phyloP scores from a whole-genome alignment of 2,888 invertebrate genomes.

The Dioctria linearis region DNA sequence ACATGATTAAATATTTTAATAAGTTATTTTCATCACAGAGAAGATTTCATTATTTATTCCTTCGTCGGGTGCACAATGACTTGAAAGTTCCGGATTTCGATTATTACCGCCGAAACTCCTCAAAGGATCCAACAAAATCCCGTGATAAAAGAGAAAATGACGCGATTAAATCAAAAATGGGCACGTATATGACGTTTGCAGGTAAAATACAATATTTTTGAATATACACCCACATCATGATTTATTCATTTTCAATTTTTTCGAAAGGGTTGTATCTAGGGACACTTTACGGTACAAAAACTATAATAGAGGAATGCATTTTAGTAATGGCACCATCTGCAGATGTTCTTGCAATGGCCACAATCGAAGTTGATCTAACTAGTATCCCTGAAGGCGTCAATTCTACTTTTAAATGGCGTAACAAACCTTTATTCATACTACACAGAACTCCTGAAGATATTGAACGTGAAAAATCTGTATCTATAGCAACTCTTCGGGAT shows the following conservation, averaged over 20 bases:
- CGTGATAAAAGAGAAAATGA: neutral
- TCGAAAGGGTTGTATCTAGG: slow-evolving; percentile 75
- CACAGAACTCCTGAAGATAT: slow-evolving; percentile 85
- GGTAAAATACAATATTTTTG: neutral
- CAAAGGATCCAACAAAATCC: neutral
- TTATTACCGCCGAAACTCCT: neutral
- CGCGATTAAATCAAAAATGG: neutral
- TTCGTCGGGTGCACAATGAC: neutral
- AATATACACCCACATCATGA: neutral
- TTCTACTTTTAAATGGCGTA: slow-evolving; percentile 95
- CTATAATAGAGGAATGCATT: slow-evolving; percentile 81
- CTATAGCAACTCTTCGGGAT: slow-evolving; percentile 83
- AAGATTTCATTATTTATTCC: too few relatives aligned
- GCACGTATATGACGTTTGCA: neutral
- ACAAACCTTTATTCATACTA: slow-evolving; percentile 82
- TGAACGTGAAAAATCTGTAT: slow-evolving; percentile 78
- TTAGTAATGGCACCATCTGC: slow-evolving; percentile 86
- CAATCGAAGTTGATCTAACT: slow-evolving; percentile 88
- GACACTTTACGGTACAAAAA: slow-evolving; percentile 86
- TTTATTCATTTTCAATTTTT: neutral
- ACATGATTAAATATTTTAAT: too few relatives aligned
- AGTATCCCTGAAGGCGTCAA: slow-evolving; percentile 93
- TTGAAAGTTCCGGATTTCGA: slow-evolving; percentile 17
- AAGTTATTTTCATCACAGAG: too few relatives aligned
- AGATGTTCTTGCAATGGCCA: slow-evolving; percentile 91